Base-by-base conservation (phyloP, 2,888 invertebrate species). In the Drepanosiphum platanoidis region DNA sequence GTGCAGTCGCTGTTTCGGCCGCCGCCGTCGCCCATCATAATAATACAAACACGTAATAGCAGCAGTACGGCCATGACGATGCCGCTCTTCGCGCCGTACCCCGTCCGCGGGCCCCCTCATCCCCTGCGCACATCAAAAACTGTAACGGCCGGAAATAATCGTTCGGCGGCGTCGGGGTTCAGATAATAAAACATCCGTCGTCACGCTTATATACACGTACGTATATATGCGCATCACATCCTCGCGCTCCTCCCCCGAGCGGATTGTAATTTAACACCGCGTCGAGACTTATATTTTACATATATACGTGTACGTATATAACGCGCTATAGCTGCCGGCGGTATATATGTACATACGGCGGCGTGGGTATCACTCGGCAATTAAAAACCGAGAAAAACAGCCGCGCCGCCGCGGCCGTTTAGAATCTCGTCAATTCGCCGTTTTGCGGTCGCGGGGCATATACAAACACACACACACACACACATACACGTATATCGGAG, bases 341-440 rank as follows among this genome's bases (percentile, higher is more conserved):
- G 42, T 42, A 42, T 5, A 46, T 46, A 5, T 52, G 5, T 22
- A 22, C 52, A 5, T 18, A 7, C 46, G 18, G 18, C 46, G 46
- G n/a, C 9, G 46, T 46, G 46, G 46, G 9, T 27, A 61, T 1
- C 11, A 8, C 9, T 3, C 15, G 61, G 61, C 81, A 82, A 82
- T 82, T 82, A 83, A 83, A 82, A 82, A 32, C 82, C 74, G 64
- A 58, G 68, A 70, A 70, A 81, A 81, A 71, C 32, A n/a, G n/a
- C n/a, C n/a, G n/a, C n/a, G n/a, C 34, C 34, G 8, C 11, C 1
- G 52, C 34, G 32, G 82, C 39, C 82, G 42, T 83, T 83, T 74
- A 74, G 74, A 74, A 83, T 74, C 82, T 83, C 74, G 82, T 74
- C 74, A 74, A 83, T 70, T 34, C 39, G 58, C 36, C 68, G 36